A percentile compares a stretch with the other conserved stretches of the same genome.
Conservation (phyloP, 2,888 invertebrate species). For the Neuroscelio doddi region DNA sequence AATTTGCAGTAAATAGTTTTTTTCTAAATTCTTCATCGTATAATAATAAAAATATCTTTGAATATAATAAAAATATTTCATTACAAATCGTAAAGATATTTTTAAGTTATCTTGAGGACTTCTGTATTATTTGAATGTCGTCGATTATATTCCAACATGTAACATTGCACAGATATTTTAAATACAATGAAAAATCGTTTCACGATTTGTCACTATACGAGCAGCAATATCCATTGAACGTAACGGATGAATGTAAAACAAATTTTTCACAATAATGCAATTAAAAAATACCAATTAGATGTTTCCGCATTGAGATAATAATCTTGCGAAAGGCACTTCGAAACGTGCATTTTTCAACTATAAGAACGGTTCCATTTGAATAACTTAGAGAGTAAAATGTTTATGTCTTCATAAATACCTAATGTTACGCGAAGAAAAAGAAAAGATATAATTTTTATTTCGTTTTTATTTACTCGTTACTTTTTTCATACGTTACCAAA, state of each 20-base stretch:
- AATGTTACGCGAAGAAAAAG: too few species aligned
- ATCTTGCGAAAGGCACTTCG: slow-evolving; percentile 32
- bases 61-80: too few species aligned
- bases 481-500: too few species aligned
- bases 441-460: too few species aligned
- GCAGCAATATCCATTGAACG: slow-evolving; percentile 37
- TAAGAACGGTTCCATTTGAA: neutral
- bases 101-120: too few species aligned
- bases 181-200: slow-evolving; percentile 31
- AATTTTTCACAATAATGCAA: slow-evolving; percentile 34
- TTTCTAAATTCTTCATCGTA: too few species aligned
- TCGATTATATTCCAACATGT: too few species aligned
- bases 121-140: too few species aligned
- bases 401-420: neutral
- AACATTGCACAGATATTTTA: slow-evolving; percentile 30
- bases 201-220: slow-evolving; percentile 31
- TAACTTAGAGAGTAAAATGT: neutral
- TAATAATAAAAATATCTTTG: too few species aligned
- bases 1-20: too few species aligned
- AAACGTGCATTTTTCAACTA: neutral
- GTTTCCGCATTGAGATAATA: slow-evolving; percentile 38
- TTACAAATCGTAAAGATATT: too few species aligned
- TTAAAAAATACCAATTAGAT: slow-evolving; percentile 43
- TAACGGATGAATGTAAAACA: slow-evolving; percentile 38
- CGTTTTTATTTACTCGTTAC: too few species aligned